These are phyloP conservation scores for Galaxea fascicularis DNA, from an alignment of 92 coral and sea anemone species.

Conservation along the genomic window DNA sequence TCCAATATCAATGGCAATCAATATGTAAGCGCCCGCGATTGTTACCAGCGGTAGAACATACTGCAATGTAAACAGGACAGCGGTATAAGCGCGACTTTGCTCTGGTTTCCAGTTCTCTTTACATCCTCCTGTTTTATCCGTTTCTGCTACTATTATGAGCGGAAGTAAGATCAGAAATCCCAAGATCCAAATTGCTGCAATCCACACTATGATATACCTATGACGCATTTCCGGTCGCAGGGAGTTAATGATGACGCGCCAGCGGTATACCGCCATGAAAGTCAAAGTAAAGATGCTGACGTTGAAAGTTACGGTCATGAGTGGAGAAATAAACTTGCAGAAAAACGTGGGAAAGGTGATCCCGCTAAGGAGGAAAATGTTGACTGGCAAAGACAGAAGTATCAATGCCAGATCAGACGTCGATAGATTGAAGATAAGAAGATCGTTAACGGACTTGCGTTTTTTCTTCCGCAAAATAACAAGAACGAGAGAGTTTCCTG, in stretches of 20 bases:
- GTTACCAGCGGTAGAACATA: constrained; percentile 71
- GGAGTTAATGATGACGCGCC: constrained; percentile 65
- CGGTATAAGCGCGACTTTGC: constrained; percentile 70
- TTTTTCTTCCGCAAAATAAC: constrained; percentile 56
- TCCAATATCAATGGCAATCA: constrained; percentile 67
- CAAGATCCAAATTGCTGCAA: constrained; percentile 43
- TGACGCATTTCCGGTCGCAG: constrained; percentile 67
- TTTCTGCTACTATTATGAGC: constrained; percentile 57
- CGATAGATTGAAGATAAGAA: constrained; percentile 63
- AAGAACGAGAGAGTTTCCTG: constrained; percentile 56
- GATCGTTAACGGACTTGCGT: constrained; percentile 56
- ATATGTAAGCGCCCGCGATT: constrained; percentile 69
- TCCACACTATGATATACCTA: constrained; percentile 45
- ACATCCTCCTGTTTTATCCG: constrained; percentile 54
- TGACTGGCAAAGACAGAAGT: constrained; percentile 60
- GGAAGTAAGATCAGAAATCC: constrained; percentile 55
- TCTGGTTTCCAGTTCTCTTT: constrained; percentile 61
- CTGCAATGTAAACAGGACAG: constrained; percentile 68
- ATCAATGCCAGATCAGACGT: constrained; percentile 64
- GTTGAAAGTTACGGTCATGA: constrained; percentile 62
- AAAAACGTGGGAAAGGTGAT: constrained; percentile 52
- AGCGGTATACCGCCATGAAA: constrained; percentile 77
- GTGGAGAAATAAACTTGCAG: constrained; percentile 60
- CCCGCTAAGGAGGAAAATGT: constrained; percentile 52
- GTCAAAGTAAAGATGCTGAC: constrained; percentile 72